phyloP scores from a whole-genome alignment of 1,140 invertebrate species.

The Trichonephila clavata region DNA sequence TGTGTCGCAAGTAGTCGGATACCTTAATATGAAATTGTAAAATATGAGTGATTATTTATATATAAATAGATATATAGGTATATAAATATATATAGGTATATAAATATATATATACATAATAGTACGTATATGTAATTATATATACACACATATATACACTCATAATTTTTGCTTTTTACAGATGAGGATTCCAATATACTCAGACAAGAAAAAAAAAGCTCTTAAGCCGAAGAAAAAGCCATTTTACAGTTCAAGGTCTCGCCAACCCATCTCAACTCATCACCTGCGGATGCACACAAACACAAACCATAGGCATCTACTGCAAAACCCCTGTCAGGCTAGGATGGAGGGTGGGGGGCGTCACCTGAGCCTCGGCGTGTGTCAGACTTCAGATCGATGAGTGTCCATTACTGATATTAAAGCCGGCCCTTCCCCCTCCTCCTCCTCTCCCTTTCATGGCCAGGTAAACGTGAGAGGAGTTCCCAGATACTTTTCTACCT shows the following conservation, averaged over 20 bases:
- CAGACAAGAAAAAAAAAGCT: neutral
- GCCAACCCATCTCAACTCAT: no score
- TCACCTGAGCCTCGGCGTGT: constrained; percentile 34
- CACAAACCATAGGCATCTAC: neutral
- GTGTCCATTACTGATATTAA: constrained; percentile 60
- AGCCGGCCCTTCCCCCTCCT: neutral
- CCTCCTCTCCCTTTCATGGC: neutral
- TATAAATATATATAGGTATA: no score
- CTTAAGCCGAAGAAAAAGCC: neutral
- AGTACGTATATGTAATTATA: no score
- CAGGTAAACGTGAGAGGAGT: constrained; percentile 57
- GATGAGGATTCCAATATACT: no score
- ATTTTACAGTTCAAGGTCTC: neutral
- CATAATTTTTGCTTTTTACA: no score
- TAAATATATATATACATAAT: no score
- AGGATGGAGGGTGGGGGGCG: neutral
- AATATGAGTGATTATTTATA: no score
- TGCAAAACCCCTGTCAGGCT: neutral
- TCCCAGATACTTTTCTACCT: constrained; percentile 36
- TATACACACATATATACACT: no score
- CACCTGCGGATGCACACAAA: neutral
- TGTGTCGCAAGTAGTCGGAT: no score
- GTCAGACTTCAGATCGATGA: constrained; percentile 54
- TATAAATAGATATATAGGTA: no score
- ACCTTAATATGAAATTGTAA: no score